A percentile compares a stretch with the other conserved stretches of the same genome.
These are phyloP conservation scores for Indri indri DNA, from an alignment of 2,113 vertebrate species.

Conservation along the genomic window DNA sequence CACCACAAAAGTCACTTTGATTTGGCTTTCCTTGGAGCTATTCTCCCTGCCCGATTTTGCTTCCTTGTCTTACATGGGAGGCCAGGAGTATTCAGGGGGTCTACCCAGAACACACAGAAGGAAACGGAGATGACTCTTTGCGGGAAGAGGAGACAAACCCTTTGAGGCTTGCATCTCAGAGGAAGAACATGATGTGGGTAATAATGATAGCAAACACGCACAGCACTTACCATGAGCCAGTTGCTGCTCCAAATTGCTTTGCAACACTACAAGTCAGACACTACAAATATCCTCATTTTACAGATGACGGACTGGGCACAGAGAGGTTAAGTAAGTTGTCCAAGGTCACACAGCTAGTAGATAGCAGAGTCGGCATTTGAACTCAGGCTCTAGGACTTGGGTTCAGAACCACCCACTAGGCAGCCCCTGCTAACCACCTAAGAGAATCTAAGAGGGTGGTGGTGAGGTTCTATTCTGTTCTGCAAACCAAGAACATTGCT, in stretches of 20 bases:
- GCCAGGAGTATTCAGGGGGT: background rate
- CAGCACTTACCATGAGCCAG: fast-evolving
- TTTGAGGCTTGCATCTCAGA: background rate
- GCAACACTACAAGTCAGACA: background rate
- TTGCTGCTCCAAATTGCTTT: background rate
- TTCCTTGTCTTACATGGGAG: constrained; percentile 19
- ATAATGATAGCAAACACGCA: fast-evolving
- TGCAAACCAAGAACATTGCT: background rate
- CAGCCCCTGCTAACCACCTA: background rate
- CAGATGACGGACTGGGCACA: background rate
- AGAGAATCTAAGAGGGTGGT: background rate
- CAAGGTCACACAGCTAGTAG: background rate
- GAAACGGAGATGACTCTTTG: background rate
- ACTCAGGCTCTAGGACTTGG: background rate
- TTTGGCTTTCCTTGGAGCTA: constrained; percentile 56
- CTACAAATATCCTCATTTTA: background rate
- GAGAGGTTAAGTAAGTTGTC: background rate
- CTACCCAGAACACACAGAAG: background rate
- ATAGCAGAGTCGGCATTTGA: background rate
- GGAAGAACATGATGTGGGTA: background rate
- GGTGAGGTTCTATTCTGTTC: background rate
- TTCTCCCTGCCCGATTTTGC: constrained; percentile 31
- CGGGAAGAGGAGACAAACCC: background rate
- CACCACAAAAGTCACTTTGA: constrained; percentile 71
- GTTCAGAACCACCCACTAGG: background rate